A percentile compares a stretch with the other conserved stretches of the same genome.
phyloP scores from a whole-genome alignment of 2,797 vertebrate species.

The Rhabdophis nuchalis region DNA sequence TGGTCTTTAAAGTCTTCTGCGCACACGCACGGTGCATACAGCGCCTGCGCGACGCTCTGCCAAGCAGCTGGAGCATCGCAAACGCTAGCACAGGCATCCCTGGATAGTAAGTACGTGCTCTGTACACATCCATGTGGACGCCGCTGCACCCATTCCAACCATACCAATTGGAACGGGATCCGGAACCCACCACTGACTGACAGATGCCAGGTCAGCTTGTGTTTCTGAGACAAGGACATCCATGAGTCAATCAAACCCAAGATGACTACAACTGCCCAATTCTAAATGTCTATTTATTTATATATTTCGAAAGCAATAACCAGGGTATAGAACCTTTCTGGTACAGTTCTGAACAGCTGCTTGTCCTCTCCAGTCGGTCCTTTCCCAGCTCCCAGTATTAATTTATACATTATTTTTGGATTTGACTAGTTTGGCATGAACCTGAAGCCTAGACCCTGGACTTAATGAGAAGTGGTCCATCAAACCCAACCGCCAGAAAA shows the following conservation, averaged over 20 bases:
- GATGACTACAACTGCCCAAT: background rate
- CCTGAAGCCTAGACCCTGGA: conserved; percentile 57
- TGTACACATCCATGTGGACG: too few species aligned
- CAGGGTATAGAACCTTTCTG: accelerated
- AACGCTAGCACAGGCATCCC: too few species aligned
- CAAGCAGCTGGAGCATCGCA: too few species aligned
- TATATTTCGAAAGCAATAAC: accelerated
- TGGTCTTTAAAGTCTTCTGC: too few species aligned
- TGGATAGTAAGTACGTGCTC: too few species aligned
- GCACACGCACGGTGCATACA: too few species aligned
- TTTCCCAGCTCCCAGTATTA: background rate
- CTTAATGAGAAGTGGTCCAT: conserved; percentile 58
- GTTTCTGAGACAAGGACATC: background rate
- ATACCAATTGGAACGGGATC: too few species aligned
- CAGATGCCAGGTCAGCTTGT: background rate
- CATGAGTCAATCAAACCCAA: background rate
- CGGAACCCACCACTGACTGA: too few species aligned
- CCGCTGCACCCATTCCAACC: too few species aligned
- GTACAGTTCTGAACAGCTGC: accelerated
- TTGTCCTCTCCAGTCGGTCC: accelerated
- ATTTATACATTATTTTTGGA: background rate
- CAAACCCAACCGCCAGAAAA: conserved; percentile 65
- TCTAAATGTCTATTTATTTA: background rate
- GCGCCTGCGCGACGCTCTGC: too few species aligned
- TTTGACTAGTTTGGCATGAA: conserved; percentile 22